A percentile compares a stretch with the other conserved stretches of the same genome.
phyloP scores from a whole-genome alignment of 2,797 vertebrate species.

The Tragelaphus oryx region DNA sequence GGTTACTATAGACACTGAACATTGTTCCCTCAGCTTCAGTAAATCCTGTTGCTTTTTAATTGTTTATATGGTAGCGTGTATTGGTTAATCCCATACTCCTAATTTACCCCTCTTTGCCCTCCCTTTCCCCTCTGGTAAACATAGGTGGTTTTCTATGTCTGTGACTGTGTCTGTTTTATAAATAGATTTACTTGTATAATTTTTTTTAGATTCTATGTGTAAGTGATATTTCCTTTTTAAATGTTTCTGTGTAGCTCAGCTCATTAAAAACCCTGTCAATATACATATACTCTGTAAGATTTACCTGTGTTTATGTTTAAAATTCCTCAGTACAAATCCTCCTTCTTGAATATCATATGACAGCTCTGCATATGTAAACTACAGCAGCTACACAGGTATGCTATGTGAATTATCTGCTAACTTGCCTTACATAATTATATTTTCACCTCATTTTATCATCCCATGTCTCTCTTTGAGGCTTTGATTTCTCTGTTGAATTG shows the following conservation, averaged over 20 bases:
- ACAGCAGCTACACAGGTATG: not conserved
- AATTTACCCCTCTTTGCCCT: not conserved
- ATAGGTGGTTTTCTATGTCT: not conserved
- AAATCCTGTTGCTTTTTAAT: not conserved
- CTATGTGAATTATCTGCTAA: conserved; percentile 20
- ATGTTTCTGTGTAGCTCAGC: not conserved
- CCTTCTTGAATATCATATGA: not conserved
- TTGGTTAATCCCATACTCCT: not conserved
- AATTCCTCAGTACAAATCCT: not conserved
- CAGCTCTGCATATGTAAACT: not conserved
- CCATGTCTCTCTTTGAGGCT: not conserved
- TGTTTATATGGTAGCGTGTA: not conserved
- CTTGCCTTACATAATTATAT: conserved; percentile 39
- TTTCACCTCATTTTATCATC: conserved; percentile 29
- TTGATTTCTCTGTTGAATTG: conserved; percentile 52
- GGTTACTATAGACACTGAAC: not conserved
- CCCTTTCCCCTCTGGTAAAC: not conserved
- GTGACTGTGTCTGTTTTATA: not conserved
- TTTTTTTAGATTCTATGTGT: not conserved
- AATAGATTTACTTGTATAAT: not conserved
- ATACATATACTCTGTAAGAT: not conserved
- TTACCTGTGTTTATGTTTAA: not conserved
- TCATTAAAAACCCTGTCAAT: not conserved
- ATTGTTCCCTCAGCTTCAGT: not conserved
- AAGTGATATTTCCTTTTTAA: not conserved